Evolutionary conservation across 2,797 vertebrate species (phyloP), one percentile per base, ranked within the genome.

Genomic region (Poeciliopsis infans): DNA sequence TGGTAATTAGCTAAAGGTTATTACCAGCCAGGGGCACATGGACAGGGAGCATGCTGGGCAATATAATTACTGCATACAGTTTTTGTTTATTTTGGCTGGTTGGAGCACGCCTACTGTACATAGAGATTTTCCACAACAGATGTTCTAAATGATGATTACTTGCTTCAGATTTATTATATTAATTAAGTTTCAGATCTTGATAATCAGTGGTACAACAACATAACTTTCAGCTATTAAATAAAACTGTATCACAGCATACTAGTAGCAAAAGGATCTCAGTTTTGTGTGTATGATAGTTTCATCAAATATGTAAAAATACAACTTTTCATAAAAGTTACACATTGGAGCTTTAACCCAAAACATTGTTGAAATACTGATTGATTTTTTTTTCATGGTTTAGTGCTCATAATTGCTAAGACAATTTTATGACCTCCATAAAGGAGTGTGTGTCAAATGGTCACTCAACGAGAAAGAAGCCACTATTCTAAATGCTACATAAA

Each of bases 1-100:
- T 84, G 76, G 86, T 93, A 93, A 95, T 95, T 93, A 93, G 86
- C 86, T 83, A 90, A 91, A 92, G 92, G 89, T 92, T 94, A 94
- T 92, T 92, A 91, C 55, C 90, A 91, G 91, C 90, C 82, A 79
- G 90, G 87, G 91, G 90, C 86, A 83, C 91, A 87, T 84, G 89
- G 91, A 89, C 91, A 89, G 7, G 79, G 82, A 83, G 79, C 91
- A 88, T 86, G 87, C 87, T 87, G 88, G 82, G 90, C 81, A 80
- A 69, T 89, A 89, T 87, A 89, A 90, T 87, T 84, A 87, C 82
- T 77, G 79, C 82, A 76, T 79, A 85, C 13, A 45, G 78, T 79
- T 92, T 70, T 88, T 91, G 88, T 93, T 93, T 92, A 83, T 89
- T 89, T 93, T 87, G 82, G 59, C 75, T 73, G 79, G 72, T 49